Evolutionary conservation across 2,797 vertebrate species (phyloP), one percentile per base, ranked within the genome.

Genomic region (Pogoniulus pusillus): DNA sequence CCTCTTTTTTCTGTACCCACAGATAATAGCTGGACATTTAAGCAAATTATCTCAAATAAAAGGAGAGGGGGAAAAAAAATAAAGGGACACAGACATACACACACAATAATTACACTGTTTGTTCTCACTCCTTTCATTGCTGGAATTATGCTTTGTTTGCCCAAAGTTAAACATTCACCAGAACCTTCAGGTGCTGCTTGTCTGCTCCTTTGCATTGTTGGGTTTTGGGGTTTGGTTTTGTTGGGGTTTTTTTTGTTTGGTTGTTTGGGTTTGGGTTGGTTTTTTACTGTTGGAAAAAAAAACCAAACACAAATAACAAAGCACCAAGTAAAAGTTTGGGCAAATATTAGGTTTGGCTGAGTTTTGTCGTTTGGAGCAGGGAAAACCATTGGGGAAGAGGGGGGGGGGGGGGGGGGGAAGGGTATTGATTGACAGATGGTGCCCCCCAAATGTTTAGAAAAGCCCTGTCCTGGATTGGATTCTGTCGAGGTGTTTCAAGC

Each of bases 321-420:
- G 41, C 41, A 12, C 13, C 26, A 24, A 26, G 49, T 51, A 51
- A 51, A 51, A 51, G 49, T 53, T 96, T 97, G 91, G 96, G 95
- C 97, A 98, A 98, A 99, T 98, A 98, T 99, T 98, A 96, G 97
- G 96, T 96, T 98, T 98, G 98, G 98, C 98, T 97, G 96, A 72
- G 94, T 86, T 95, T 79, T 96, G 97, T 82, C 80, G 96, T 97
- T 97, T 95, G 94, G 95, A 97, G 98, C 97, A 97, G 37, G 37
- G 97, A 98, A 97, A 97, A 24, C 49, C 97, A 98, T 98, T 97
- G 98, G 96, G 37, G 37, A n/a, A n/a, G n/a, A n/a, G n/a, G 10
- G 35, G 10, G 9, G 35, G 35, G 35, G 34, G 34, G 37, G 37
- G 11, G 37, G 37, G 37, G 37, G 9, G 11, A 13, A 5, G 11